phyloP scores from a whole-genome alignment of 2,113 vertebrate genomes.

The Meles meles region DNA sequence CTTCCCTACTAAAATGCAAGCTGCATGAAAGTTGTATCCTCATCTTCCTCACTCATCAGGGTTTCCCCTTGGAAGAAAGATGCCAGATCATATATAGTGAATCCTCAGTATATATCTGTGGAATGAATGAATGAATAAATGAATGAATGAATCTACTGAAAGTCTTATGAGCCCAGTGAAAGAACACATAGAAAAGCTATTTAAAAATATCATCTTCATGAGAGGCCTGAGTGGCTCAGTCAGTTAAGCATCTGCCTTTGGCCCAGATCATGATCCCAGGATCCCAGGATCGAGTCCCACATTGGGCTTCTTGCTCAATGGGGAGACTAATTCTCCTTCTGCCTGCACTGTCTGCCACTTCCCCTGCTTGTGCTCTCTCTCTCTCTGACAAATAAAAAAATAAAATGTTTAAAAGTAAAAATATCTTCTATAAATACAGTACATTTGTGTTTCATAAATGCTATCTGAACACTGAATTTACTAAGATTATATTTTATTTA shows the following conservation, averaged over 20 bases:
- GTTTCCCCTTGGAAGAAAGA: not conserved
- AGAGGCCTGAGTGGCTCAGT: no score
- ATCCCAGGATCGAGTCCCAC: no score
- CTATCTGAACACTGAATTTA: not conserved
- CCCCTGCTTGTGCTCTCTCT: no score
- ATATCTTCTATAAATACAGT: not conserved
- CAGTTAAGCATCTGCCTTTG: no score
- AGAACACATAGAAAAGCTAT: not conserved
- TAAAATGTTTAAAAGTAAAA: no score
- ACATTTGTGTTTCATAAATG: not conserved
- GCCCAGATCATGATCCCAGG: no score
- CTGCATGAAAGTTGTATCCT: not conserved
- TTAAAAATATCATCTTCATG: not conserved
- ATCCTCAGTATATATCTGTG: not conserved
- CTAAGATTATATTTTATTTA: not conserved
- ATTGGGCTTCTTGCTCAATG: no score
- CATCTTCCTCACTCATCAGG: not conserved
- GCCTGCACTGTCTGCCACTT: no score
- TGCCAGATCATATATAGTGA: not conserved
- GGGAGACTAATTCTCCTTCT: no score
- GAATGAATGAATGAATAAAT: not conserved
- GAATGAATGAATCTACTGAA: not conserved
- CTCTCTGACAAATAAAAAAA: no score
- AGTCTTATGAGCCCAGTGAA: not conserved
- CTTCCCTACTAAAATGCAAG: not conserved